Conservation (phyloP, 2,888 invertebrate genomes). For the Steinernema scapterisci region DNA sequence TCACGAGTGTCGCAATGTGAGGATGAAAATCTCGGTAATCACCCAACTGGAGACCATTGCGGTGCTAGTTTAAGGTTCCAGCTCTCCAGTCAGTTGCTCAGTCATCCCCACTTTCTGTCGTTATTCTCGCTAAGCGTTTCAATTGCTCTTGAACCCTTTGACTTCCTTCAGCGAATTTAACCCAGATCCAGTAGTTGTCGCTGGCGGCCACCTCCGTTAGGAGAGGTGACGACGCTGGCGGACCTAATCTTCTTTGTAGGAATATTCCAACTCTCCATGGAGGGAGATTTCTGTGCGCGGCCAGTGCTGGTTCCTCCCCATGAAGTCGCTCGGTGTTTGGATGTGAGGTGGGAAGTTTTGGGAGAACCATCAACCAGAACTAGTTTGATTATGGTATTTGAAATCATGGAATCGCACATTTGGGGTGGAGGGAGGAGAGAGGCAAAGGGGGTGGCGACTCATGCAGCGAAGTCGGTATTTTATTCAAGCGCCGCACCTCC, state of each 20-base stretch:
- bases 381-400: slow-evolving; percentile 33
- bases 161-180: not conserved
- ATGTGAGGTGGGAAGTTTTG: slow-evolving; percentile 28
- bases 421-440: slow-evolving; percentile 4
- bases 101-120: not conserved
- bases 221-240: not conserved
- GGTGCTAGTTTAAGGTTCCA: not conserved
- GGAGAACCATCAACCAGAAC: slow-evolving; percentile 24
- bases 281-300: slow-evolving; percentile 9
- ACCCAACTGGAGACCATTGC: not conserved
- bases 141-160: not conserved
- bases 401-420: slow-evolving; percentile 25
- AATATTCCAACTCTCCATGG: not conserved
- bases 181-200: not conserved
- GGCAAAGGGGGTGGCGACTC: slow-evolving; percentile 25
- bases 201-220: not conserved
- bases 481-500: slow-evolving; percentile 17
- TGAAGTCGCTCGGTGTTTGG: slow-evolving; percentile 9
- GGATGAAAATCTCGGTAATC: too few species aligned
- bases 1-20: too few species aligned
- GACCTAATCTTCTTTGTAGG: not conserved
- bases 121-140: not conserved
- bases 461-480: slow-evolving; percentile 6
- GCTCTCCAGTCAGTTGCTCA: too few species aligned
- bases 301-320: slow-evolving; percentile 18